Percentiles rank a stretch among this genome's conserved stretches.
phyloP scores from a whole-genome alignment of 2,888 invertebrate species.

The Formica aserva region DNA sequence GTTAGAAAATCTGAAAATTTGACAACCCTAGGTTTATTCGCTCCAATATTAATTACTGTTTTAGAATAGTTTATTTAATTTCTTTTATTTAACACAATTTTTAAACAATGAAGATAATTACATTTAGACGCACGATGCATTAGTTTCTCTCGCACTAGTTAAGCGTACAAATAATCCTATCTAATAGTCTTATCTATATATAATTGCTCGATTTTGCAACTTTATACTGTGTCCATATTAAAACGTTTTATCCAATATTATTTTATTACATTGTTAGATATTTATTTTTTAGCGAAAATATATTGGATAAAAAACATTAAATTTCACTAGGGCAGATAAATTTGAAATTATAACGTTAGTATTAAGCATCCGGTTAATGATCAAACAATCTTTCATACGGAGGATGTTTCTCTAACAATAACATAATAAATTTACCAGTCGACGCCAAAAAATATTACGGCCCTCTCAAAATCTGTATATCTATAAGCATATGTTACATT shows the following conservation, averaged over 20 bases:
- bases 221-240: slow-evolving; percentile 17
- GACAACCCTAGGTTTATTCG: neutral
- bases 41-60: neutral
- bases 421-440: slow-evolving; percentile 62
- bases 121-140: slow-evolving; percentile 16
- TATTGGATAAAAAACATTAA: neutral
- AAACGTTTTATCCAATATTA: slow-evolving; percentile 1
- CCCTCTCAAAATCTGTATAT: slow-evolving; percentile 38
- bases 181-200: slow-evolving; percentile 7
- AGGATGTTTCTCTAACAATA: slow-evolving; percentile 51
- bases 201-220: slow-evolving; percentile 32
- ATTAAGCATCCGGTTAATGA: neutral
- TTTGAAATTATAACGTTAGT: neutral
- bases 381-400: slow-evolving; percentile 45
- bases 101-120: slow-evolving; percentile 4
- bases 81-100: slow-evolving; percentile 5
- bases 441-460: slow-evolving; percentile 57
- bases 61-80: slow-evolving; percentile 1
- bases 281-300: neutral
- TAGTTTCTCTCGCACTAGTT: slow-evolving; percentile 16
- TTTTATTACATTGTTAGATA: slow-evolving; percentile 2
- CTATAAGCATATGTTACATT: neutral
- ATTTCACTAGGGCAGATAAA: neutral
- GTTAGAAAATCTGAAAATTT: neutral
- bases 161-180: slow-evolving; percentile 19